These are phyloP conservation scores for Hippoglossus hippoglossus DNA, from an alignment of 2,797 vertebrate species.

Conservation along the genomic window DNA sequence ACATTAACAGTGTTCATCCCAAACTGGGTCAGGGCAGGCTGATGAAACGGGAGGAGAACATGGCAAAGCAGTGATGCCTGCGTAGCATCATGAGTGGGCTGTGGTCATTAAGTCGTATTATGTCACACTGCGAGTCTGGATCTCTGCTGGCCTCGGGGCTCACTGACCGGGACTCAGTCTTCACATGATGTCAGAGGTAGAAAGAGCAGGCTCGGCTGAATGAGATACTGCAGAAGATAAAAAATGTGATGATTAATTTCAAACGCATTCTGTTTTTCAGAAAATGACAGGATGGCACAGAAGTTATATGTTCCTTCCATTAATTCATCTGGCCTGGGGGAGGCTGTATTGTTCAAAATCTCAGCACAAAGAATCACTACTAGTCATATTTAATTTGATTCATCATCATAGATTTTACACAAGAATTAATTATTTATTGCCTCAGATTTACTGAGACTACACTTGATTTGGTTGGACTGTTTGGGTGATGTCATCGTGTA, in stretches of 20 bases:
- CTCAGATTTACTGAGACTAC: neutral
- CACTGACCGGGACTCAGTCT: constrained; percentile 19
- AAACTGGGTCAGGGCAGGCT: constrained; percentile 9
- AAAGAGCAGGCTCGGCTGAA: constrained; percentile 23
- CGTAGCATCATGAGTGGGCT: constrained; percentile 11
- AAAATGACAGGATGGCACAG: constrained; percentile 17
- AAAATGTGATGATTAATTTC: constrained; percentile 33
- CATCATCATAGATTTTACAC: neutral
- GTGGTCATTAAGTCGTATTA: constrained; percentile 64
- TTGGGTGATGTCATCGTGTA: neutral
- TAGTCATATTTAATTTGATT: neutral
- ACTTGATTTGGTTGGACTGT: neutral
- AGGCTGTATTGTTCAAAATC: neutral
- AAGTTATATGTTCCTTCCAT: neutral
- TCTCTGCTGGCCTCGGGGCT: constrained; percentile 13
- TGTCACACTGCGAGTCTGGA: constrained; percentile 53
- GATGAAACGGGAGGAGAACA: constrained; percentile 4
- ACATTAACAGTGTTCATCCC: neutral
- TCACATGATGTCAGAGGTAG: constrained; percentile 49
- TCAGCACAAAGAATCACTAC: neutral
- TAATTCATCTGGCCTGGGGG: neutral
- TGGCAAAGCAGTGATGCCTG: constrained; percentile 7
- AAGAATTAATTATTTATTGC: neutral
- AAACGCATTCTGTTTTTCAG: constrained; percentile 13
- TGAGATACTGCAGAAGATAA: constrained; percentile 12